Evolutionary conservation across 2,888 invertebrate species (phyloP), one percentile per base, ranked within the genome.

Genomic region (Zonitis immaculata): DNA sequence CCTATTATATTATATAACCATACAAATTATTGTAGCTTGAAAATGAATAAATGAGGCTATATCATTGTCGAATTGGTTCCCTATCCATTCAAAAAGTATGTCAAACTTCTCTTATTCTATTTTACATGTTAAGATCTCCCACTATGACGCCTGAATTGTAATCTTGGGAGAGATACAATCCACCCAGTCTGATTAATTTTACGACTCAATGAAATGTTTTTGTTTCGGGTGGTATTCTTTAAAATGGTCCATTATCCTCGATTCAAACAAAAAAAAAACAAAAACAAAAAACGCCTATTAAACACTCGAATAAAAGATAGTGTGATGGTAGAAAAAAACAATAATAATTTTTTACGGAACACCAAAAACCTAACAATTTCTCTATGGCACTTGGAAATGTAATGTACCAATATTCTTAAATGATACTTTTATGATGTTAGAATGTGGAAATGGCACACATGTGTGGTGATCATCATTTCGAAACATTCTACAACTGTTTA

Each of bases 101-200:
- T 27, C 42, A 42, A 35, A 30, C 42, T 51, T n/a, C n/a, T n/a
- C n/a, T n/a, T n/a, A n/a, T n/a, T n/a, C n/a, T n/a, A n/a, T 54
- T 54, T 54, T 47, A 44, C 54, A 54, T 54, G 51, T 30, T 22
- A 54, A 54, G 35, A 44, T n/a, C n/a, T n/a, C n/a, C 28, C 30
- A 22, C 26, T 49, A 47, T 43, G 25, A 27, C 47, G 49, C 47
- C 49, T 28, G 47, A 54, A 59, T 52, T 44, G 52, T 48, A 46
- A 51, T 51, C 55, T 49, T 52, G 58, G 58, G 56, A 55, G 54
- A 47, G 30, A 53, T 56, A 45, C 51, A 47, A n/a, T n/a, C n/a
- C n/a, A 49, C 51, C 53, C 52, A 44, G 28, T 45, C 60, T 58
- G 62, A 60, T 60, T 62, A 60, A 62, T 60, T 62, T 58, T 56